Base-by-base conservation (phyloP, 1,140 invertebrate genomes). In the Galleria mellonella region DNA sequence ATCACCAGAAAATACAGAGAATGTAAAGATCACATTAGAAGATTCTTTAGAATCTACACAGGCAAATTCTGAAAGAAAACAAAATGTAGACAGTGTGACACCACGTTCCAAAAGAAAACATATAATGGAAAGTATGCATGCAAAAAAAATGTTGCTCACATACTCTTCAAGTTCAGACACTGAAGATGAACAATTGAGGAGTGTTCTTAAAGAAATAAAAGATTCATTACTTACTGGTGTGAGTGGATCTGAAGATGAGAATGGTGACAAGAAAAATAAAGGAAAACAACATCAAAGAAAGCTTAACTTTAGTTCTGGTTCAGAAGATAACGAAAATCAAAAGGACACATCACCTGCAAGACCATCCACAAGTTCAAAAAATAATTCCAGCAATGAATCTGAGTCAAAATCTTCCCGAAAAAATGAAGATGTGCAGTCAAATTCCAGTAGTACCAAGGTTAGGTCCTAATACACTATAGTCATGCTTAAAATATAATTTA, bases 151-250 rank as follows among this genome's bases (percentile, higher is more conserved):
- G 65, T 50, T 81, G 17, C 37, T 79, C 5, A 69, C 60, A 39
- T 69, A 73, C 51, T 75, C 76, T 10, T 76, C 71, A 11, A 79
- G 75, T 49, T 82, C 81, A 31, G 81, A 82, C 32, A 73, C 69
- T 35, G 75, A 82, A 31, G 75, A 82, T 62, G 75, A 83, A 39
- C 52, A 56, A 45, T 47, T 72, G 17, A 62, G 36, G 52, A 52
- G 50, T 61, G 51, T 45, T 15, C 51, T 71, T 8, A 74, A 74
- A 44, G 52, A 71, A 42, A 72, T 76, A n/a, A 72, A 62, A 51
- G 37, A 67, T 32, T 51, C 39, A 6, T 45, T 76, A 35, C 50
- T 79, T 11, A 56, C 67, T 43, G 60, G 50, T 4, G 36, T 47
- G 8, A 46, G 49, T 12, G 50, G 45, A 38, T 57, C 56, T 37